These are phyloP conservation scores for Zelleria hepariella DNA, from an alignment of 2,888 invertebrate species.

Conservation along the genomic window DNA sequence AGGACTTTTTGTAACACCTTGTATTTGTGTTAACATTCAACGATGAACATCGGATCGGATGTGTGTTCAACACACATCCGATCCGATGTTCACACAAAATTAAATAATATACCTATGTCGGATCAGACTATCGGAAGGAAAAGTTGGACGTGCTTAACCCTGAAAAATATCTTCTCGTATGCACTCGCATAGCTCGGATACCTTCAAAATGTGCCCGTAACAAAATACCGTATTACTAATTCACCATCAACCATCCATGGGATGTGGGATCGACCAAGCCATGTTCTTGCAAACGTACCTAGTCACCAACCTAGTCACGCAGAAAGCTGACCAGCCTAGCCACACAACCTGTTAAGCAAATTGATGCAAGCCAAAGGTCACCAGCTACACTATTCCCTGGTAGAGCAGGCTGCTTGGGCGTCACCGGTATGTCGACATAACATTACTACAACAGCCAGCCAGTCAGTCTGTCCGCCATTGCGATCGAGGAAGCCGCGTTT, in stretches of 20 bases:
- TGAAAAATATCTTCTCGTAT: no score
- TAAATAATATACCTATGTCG: no score
- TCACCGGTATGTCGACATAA: neutral
- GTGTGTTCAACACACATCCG: no score
- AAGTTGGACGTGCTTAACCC: no score
- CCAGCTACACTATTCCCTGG: neutral
- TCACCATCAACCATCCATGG: neutral
- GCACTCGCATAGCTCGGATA: no score
- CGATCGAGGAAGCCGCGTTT: constrained; percentile 41
- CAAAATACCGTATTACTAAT: constrained; percentile 17
- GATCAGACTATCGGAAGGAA: no score
- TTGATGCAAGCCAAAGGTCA: neutral
- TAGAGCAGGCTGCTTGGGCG: constrained; percentile 1
- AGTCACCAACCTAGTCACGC: neutral
- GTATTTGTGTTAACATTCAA: no score
- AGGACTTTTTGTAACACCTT: no score
- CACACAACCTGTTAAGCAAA: neutral
- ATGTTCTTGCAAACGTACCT: neutral
- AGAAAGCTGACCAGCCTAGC: neutral
- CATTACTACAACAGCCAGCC: constrained; percentile 5
- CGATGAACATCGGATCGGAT: no score
- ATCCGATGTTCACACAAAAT: no score
- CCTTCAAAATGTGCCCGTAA: no score
- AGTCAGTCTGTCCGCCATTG: constrained; percentile 39
- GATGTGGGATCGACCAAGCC: neutral